Base-by-base conservation (phyloP, 2,113 vertebrate species). In the Hipposideros armiger region DNA sequence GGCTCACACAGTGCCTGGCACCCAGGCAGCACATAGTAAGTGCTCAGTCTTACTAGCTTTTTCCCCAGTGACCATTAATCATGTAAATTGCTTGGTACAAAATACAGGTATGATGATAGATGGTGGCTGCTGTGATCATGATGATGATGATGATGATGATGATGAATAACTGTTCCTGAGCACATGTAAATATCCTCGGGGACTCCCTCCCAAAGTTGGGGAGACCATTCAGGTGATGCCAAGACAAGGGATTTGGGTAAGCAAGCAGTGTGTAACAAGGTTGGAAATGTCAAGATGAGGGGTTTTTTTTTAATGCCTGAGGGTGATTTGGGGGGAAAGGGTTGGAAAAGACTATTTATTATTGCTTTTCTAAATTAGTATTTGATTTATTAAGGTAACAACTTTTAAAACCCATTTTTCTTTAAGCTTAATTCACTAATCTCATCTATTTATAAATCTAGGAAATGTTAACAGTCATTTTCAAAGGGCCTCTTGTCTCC, bases 1-100 rank as follows among this genome's bases (percentile, higher is more conserved):
- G 64, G 26, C n/a, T 72, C 22, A 10, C 20, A 47, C 54, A 45
- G 47, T 36, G 20, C 42, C 15, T 78, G 52, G 52, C 40, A n/a
- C n/a, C 62, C 93, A 78, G 66, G 88, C 91, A 86, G 66, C 45
- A 64, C n/a, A n/a, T 16, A 36, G 36, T 87, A 81, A 87, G 54
- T n/a, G 11, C 64, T 80, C 45, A 30, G 74, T 95, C 45, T 87
- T 72, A 56, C 64, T 91, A 73, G 87, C n/a, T 54, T n/a, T 86
- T 73, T 28, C 64, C 16, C 16, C 45, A 76, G 5, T 69, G 84
- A 69, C 32, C 26, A 11, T 81, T 80, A 54, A 86, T 64, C 89
- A 91, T 56, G 56, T 78, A 78, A 66, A 80, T 32, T 86, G 54
- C 73, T 87, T 91, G 56, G 56, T 87, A 72, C 64, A 72, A 81